Conservation (phyloP, 1,140 invertebrate species). For the Orius insidiosus region DNA sequence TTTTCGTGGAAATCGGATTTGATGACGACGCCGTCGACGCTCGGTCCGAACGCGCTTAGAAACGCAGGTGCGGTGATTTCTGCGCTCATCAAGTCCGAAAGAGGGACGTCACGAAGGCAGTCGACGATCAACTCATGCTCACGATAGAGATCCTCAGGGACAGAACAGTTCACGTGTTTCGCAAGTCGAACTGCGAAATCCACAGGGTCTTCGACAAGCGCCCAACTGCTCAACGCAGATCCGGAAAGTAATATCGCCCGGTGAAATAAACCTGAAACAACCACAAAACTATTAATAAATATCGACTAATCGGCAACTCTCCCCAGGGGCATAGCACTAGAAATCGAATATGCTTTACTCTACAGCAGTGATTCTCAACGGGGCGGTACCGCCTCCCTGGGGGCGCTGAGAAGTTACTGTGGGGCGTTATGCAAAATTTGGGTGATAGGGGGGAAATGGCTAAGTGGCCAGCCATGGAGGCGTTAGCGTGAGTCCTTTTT, state of each 20-base stretch:
- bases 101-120: constrained; percentile 55
- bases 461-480: too few species aligned
- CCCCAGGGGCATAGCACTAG: too few species aligned
- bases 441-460: too few species aligned
- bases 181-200: constrained; percentile 71
- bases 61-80: constrained; percentile 70
- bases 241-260: constrained; percentile 73
- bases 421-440: too few species aligned
- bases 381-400: too few species aligned
- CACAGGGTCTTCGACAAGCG: constrained; percentile 75
- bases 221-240: constrained; percentile 86
- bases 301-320: too few species aligned
- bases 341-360: too few species aligned
- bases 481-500: too few species aligned
- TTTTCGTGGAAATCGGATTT: constrained; percentile 60
- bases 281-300: too few species aligned
- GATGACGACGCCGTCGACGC: constrained; percentile 72
- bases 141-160: constrained; percentile 55
- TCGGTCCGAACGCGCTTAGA: constrained; percentile 66
- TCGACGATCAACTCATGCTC: constrained; percentile 66
- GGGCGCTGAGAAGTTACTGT: too few species aligned
- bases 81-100: constrained; percentile 57
- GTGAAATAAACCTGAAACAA: constrained; percentile 53
- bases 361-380: too few species aligned
- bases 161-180: constrained; percentile 66